A percentile compares a stretch with the other conserved stretches of the same genome.
Evolutionary conservation across 2,797 vertebrate genomes (phyloP).

Genomic region (Champsocephalus gunnari): DNA sequence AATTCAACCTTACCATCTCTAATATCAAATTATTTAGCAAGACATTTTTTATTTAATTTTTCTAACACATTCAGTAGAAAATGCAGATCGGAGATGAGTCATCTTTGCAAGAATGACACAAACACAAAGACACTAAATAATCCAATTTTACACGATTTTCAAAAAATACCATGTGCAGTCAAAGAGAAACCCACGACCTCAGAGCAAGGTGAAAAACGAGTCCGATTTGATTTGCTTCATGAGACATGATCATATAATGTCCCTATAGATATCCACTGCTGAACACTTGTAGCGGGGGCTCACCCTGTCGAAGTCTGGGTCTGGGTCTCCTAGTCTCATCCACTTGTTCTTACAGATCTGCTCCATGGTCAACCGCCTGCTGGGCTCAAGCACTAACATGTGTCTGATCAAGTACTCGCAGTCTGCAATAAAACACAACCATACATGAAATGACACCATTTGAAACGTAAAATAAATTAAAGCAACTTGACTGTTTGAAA

Average conservation of each 20-base stretch:
- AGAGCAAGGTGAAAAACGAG: not conserved
- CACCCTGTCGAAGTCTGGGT: constrained; percentile 95
- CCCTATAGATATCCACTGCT: not conserved
- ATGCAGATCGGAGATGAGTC: no score
- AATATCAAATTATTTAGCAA: no score
- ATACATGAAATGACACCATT: not conserved
- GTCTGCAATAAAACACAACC: constrained; percentile 82
- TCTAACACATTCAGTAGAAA: not conserved
- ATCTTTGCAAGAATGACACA: not conserved
- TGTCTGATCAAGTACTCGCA: constrained; percentile 99
- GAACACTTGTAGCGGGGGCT: constrained; percentile 56
- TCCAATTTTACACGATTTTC: not conserved
- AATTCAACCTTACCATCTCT: no score
- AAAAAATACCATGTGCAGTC: not conserved
- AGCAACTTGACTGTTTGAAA: not conserved
- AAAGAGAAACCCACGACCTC: not conserved
- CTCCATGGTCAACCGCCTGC: constrained; percentile 95
- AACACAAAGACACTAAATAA: not conserved
- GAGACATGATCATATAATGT: not conserved
- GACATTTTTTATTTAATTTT: not conserved
- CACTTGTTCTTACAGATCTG: constrained; percentile 99
- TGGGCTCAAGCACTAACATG: constrained; percentile 97
- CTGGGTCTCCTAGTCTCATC: constrained; percentile 96
- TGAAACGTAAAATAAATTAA: fast-evolving
- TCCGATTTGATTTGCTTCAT: not conserved